These are phyloP conservation scores for Drosophila nigritarsus DNA, from an alignment of 2,888 invertebrate genomes.

Conservation along the genomic window DNA sequence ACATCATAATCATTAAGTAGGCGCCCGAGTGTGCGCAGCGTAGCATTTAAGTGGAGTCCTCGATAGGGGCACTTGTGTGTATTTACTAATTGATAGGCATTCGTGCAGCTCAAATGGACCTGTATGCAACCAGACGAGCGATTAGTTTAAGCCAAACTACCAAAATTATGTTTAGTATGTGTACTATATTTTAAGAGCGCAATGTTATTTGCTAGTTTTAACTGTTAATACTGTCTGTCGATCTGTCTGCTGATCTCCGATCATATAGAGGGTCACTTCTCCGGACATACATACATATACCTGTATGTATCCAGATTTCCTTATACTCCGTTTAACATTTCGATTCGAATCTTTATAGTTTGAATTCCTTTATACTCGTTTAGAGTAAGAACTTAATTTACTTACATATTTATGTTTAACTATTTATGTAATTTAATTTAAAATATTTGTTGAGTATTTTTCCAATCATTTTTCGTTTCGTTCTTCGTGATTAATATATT, in stretches of 20 bases:
- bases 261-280: conserved; percentile 11
- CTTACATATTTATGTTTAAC: conserved; percentile 32
- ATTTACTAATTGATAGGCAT: conserved; percentile 72
- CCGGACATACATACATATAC: background rate
- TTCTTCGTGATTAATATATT: conserved; percentile 27
- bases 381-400: conserved; percentile 32
- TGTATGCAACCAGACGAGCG: conserved; percentile 46
- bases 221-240: conserved; percentile 39
- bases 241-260: conserved; percentile 7
- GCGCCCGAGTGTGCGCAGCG: conserved; percentile 28
- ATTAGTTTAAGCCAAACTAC: conserved; percentile 72
- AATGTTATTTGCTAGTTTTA: conserved; percentile 60
- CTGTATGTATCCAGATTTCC: conserved; percentile 6
- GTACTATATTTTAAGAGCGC: conserved; percentile 53
- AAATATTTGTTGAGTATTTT: conserved; percentile 41
- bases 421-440: conserved; percentile 31
- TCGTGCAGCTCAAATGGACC: conserved; percentile 31
- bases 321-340: conserved; percentile 11
- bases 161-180: conserved; percentile 71
- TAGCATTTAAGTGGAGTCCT: conserved; percentile 48
- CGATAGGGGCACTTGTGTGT: conserved; percentile 30
- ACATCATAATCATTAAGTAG: conserved; percentile 58
- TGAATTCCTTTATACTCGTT: conserved; percentile 12
- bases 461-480: conserved; percentile 17
- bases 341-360: conserved; percentile 7